phyloP scores from a whole-genome alignment of 2,113 vertebrate genomes.

The Oostethus manadensis region DNA sequence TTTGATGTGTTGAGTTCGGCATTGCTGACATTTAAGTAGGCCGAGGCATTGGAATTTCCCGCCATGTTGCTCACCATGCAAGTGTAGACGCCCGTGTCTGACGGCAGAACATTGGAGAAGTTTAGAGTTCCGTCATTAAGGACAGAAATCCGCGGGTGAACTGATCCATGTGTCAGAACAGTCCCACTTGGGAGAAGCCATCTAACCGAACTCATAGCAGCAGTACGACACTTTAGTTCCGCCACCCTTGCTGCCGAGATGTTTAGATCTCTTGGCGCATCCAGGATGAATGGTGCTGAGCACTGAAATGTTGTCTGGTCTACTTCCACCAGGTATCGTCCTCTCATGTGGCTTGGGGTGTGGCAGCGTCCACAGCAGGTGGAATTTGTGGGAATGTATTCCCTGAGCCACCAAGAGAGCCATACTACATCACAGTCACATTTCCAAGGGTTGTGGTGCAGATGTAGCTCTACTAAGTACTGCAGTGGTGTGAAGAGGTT shows the following conservation, averaged over 20 bases:
- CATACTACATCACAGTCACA: conserved; percentile 97
- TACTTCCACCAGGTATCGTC: conserved; percentile 90
- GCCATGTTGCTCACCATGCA: conserved; percentile 99
- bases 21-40: conserved; percentile 93
- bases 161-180: conserved; percentile 89
- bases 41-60: conserved; percentile 94
- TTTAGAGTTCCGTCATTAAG: conserved; percentile 93
- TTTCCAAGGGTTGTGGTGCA: conserved; percentile 97
- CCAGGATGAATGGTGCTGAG: conserved; percentile 92
- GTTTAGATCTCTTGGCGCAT: conserved; percentile 90
- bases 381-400: conserved; percentile 96
- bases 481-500: conserved; percentile 92
- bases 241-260: conserved; percentile 91
- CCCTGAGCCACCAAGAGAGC: conserved; percentile 94
- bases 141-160: conserved; percentile 86
- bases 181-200: conserved; percentile 94
- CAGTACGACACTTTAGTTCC: conserved; percentile 90
- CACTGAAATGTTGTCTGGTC: conserved; percentile 92
- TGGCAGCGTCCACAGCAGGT: conserved; percentile 97
- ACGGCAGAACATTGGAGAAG: conserved; percentile 88
- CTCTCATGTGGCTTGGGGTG: conserved; percentile 85
- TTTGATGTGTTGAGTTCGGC: conserved; percentile 96
- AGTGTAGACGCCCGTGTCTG: conserved; percentile 90
- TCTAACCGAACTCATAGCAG: conserved; percentile 90
- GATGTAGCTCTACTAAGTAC: conserved; percentile 92